Base-by-base conservation (phyloP, 2,888 invertebrate genomes). In the Lepidocyrtinus sp. region DNA sequence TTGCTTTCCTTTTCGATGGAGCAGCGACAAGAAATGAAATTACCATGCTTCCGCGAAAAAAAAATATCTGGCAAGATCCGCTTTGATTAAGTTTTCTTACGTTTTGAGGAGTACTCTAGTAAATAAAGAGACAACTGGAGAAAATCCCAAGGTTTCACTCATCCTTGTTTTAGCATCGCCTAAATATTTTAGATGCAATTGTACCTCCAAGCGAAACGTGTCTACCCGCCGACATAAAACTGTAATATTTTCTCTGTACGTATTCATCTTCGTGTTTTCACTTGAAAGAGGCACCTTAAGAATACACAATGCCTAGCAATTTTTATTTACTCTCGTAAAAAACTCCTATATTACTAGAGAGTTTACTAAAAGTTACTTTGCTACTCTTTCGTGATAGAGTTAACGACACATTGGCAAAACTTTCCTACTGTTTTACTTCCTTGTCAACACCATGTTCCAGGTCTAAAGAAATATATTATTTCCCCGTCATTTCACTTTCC, bases 401-500 rank as follows among this genome's bases (percentile, higher is more conserved):
- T 36, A 36, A 36, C 7, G 36, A 36, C 36, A 36, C 7, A 36
- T 36, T 36, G 36, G 36, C 36, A 36, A 36, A 5, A 9, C 12
- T 36, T 36, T 12, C 36, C 12, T 36, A 9, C 36, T 36, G 5
- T 36, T 12, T 12, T 36, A 7, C 55, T n/a, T 55, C 26, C 70
- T 27, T 59, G 59, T 70, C 70, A 70, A 70, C 70, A 69, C 26
- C 36, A 61, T 1, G 27, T 22, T 17, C 59, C 61, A 1, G 19
- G 19, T 17, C 7, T n/a, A 46, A 46, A 63, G 26, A 1, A 21
- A 63, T 17, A 72, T 24, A n/a, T 71, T 36, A 62, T 71, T 71
- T 71, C 24, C 21, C 45, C 71, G 26, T 59, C 61, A 61, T 61
- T 70, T 72, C 62, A 62, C 50, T 72, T 71, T 61, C 24, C 61